Conservation (phyloP, 2,797 vertebrate species). For the Carapus acus region DNA sequence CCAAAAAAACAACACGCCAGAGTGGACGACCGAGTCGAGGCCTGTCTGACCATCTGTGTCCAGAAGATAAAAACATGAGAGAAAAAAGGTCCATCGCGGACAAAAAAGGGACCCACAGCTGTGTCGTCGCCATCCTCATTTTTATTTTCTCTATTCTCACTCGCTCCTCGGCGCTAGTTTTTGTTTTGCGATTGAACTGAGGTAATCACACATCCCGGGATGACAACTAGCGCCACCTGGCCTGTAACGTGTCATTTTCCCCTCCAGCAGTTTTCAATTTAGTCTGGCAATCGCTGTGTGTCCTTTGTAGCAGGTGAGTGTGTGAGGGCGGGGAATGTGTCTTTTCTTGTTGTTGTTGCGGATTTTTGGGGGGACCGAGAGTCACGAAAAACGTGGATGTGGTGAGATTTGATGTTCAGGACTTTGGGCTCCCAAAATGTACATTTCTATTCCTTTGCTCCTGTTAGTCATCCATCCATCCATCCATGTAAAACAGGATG, state of each 20-base stretch:
- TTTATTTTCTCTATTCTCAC: conserved; percentile 3
- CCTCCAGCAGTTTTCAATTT: conserved; percentile 69
- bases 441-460: too few species aligned
- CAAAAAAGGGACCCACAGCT: neutral
- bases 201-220: conserved; percentile 49
- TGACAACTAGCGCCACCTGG: conserved; percentile 39
- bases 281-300: conserved; percentile 53
- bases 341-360: conserved; percentile 27
- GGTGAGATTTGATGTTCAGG: conserved; percentile 1
- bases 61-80: too few species aligned
- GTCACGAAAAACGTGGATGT: conserved; percentile 34
- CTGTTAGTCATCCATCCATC: too few species aligned
- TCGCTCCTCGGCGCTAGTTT: neutral
- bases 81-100: too few species aligned
- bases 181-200: conserved; percentile 21
- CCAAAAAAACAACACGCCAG: too few species aligned
- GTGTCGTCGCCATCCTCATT: too few species aligned
- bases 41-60: too few species aligned
- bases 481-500: too few species aligned
- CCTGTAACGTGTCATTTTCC: conserved; percentile 59
- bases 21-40: too few species aligned
- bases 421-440: too few species aligned
- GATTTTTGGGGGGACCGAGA: conserved; percentile 42
- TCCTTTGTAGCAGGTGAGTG: conserved; percentile 39
- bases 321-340: conserved; percentile 25